Base-by-base conservation (phyloP, 2,113 vertebrate genomes). In the Psilopsiagon aurifrons region DNA sequence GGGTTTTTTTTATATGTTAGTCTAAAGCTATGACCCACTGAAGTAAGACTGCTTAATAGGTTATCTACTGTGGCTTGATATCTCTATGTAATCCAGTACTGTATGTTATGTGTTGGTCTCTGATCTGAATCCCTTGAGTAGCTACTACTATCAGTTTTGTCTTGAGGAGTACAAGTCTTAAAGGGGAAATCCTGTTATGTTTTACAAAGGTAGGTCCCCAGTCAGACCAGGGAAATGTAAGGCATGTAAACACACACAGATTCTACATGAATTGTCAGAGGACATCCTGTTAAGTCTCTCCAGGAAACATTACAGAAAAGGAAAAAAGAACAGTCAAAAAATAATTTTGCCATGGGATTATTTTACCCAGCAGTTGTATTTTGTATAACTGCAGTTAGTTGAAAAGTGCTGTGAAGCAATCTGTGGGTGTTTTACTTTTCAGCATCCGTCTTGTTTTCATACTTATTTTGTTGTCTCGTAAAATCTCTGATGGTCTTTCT, bases 1-100 rank as follows among this genome's bases (percentile, higher is more conserved):
- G 28, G 0, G 8, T 19, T 55, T 31, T 51, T 39, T 41, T 69
- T 43, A 2, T 52, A 3, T 19, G 2, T 76, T 52, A 49, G 31
- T 18, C 8, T 47, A 24, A 83, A 74, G 23, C 8, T 60, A 62
- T 70, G 31, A 49, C 7, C 62, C 37, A 28, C 4, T 47, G 20
- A 11, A 76, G 8, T 63, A 67, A 41, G 7, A 37, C 13, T 16
- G 2, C 80, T 33, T 77, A 27, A 17, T 46, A 20, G 16, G 10
- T 52, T 80, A 33, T 29, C 17, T 83, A 0, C n/a, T 1, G 10
- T 24, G 9, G 3, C 12, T 81, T 1, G 0, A 3, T 88, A 37
- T 29, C 11, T 23, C 13, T 27, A 0, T 37, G 5, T 28, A 31
- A 8, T 39, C 24, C 4, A 31, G 5, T 41, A 13, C 22, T 28